Evolutionary conservation across 2,888 invertebrate genomes (phyloP).

Genomic region (Acanthosoma haemorrhoidale): DNA sequence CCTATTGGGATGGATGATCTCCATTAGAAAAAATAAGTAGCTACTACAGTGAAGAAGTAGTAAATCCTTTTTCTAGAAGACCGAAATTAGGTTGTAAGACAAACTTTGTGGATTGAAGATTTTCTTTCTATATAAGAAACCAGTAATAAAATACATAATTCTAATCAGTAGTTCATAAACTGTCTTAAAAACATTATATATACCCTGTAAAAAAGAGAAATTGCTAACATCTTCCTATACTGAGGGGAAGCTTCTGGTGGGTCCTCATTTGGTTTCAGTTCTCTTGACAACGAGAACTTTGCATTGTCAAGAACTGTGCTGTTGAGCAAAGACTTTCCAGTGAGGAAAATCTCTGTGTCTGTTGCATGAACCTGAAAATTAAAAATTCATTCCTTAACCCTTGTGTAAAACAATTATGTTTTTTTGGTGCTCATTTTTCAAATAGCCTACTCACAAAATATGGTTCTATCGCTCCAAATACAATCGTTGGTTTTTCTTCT

Average conservation of each 20-base stretch:
- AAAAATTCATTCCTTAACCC: too few species aligned
- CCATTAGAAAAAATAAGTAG: too few species aligned
- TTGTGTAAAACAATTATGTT: too few species aligned
- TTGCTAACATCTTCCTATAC: constrained; percentile 64
- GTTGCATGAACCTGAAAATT: constrained; percentile 52
- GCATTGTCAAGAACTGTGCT: constrained; percentile 50
- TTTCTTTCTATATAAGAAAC: too few species aligned
- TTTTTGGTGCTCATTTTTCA: too few species aligned
- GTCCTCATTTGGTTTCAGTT: constrained; percentile 59
- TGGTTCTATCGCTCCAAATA: constrained; percentile 50
- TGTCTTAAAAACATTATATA: too few species aligned
- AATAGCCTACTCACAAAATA: constrained; percentile 47
- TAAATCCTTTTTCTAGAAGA: too few species aligned
- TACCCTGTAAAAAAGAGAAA: constrained; percentile 75
- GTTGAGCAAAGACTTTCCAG: constrained; percentile 49
- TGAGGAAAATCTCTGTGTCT: constrained; percentile 52
- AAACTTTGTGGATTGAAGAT: too few species aligned
- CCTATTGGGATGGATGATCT: too few species aligned
- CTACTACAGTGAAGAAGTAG: too few species aligned
- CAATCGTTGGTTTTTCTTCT: constrained; percentile 49
- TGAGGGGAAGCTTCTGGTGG: constrained; percentile 59
- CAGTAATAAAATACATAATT: background rate
- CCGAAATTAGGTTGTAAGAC: too few species aligned
- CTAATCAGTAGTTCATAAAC: background rate
- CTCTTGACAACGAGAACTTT: constrained; percentile 51